These are phyloP conservation scores for Drusus annulatus DNA, from an alignment of 1,140 invertebrate genomes.

Conservation along the genomic window DNA sequence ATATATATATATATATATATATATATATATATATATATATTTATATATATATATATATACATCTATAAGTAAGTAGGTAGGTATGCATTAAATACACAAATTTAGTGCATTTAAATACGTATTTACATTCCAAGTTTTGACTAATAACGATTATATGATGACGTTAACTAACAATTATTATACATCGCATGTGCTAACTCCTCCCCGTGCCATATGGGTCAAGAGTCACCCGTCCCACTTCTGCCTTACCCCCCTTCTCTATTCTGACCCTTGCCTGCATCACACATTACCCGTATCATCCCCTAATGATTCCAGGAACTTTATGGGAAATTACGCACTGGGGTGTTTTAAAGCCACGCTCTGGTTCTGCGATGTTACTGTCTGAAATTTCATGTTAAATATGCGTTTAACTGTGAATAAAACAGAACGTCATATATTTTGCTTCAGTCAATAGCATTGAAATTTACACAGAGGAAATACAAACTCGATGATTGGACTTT, in stretches of 20 bases:
- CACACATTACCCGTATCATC: constrained; percentile 21
- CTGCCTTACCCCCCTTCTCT: not conserved
- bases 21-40: too few species aligned
- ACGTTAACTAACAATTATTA: not conserved
- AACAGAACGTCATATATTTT: too few species aligned
- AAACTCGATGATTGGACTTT: too few species aligned
- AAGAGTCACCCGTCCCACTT: constrained; percentile 33
- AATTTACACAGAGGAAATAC: too few species aligned
- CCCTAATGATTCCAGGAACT: not conserved
- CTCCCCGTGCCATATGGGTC: constrained; percentile 55
- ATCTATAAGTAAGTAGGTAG: too few species aligned
- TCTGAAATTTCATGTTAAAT: too few species aligned
- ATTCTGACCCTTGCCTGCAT: not conserved
- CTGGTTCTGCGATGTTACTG: not conserved
- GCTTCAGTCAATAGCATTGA: too few species aligned
- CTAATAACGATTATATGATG: not conserved
- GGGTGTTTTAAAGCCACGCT: not conserved
- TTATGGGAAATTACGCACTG: not conserved
- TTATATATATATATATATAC: too few species aligned
- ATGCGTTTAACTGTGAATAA: too few species aligned
- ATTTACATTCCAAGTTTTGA: not conserved
- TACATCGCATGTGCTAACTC: constrained; percentile 34
- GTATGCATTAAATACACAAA: too few species aligned
- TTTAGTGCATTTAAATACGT: too few species aligned
- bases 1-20: too few species aligned